Base-by-base conservation (phyloP, 37 sponge, comb jelly and placozoan species). In the Spongia lamella region DNA sequence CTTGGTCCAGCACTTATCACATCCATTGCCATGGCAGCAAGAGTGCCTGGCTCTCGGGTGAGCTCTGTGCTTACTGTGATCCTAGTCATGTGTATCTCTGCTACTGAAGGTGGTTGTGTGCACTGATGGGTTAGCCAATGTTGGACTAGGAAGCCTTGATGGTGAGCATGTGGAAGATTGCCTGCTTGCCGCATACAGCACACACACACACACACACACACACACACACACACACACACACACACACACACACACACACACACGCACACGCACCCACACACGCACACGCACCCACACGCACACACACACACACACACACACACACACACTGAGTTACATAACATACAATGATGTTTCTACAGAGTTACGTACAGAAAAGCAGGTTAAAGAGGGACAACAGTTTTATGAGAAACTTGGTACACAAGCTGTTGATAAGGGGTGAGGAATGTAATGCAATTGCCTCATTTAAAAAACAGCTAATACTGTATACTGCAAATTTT, bases 81-180 rank as follows among this genome's bases (percentile, higher is more conserved):
- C 13, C 11, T 29, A 29, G 66, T 27, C 32, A 26, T 64, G 40
- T 14, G n/a, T 37, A 38, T 13, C 7, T 14, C 30, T 53, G 1
- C 29, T 5, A 66, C 33, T 52, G 54, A n/a, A 89, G 90, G 91
- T 90, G 21, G 77, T 93, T 26, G 81, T 93, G 3, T 93, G 93
- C 38, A 93, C 93, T 35, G 93, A 93, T 78, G 93, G 93, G 24
- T 75, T 93, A 51, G 93, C 93, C 6, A 93, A 93, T 61, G 81
- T 92, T 36, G 93, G 93, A 53, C 65, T 90, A 6, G 91, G 91
- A 20, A 77, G 58, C 43, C 79, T 90, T 25, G 91, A 90, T 78
- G 91, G 87, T 85, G 56, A 63, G 59, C 53, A 57, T 27, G 76
- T 74, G 75, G 50, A 38, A 51, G 73, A 72, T 56, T 63, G 62